A percentile compares a stretch with the other conserved stretches of the same genome.
Evolutionary conservation across 2,888 invertebrate genomes (phyloP).

Genomic region (Athetis lepigone): DNA sequence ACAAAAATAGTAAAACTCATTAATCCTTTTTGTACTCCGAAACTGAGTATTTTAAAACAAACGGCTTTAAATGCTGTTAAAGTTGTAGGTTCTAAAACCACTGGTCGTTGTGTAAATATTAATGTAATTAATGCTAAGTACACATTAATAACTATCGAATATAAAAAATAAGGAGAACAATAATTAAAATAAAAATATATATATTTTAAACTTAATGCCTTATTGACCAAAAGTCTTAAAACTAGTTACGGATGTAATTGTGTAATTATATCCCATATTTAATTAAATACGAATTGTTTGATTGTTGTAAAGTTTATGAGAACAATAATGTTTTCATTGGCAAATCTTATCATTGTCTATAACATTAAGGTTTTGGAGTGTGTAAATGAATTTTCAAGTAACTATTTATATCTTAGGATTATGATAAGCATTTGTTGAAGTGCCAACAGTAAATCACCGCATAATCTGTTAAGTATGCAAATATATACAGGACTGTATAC

Average conservation of each 20-base stretch:
- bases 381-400: slow-evolving; percentile 72
- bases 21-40: slow-evolving; percentile 81
- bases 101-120: slow-evolving; percentile 82
- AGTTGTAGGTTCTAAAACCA: slow-evolving; percentile 63
- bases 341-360: slow-evolving; percentile 85
- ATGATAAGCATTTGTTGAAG: slow-evolving; percentile 66
- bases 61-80: slow-evolving; percentile 57
- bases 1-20: slow-evolving; percentile 68
- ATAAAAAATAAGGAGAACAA: slow-evolving; percentile 88
- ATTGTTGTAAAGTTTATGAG: slow-evolving; percentile 88
- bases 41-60: slow-evolving; percentile 67
- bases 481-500: slow-evolving; percentile 37
- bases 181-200: slow-evolving; percentile 89
- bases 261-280: slow-evolving; percentile 83
- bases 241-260: slow-evolving; percentile 88
- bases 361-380: slow-evolving; percentile 72
- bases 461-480: slow-evolving; percentile 48
- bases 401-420: slow-evolving; percentile 73
- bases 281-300: slow-evolving; percentile 84
- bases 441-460: slow-evolving; percentile 66
- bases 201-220: slow-evolving; percentile 91
- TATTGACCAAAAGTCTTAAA: slow-evolving; percentile 91
- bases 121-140: slow-evolving; percentile 83
- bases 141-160: slow-evolving; percentile 81
- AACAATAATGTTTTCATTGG: slow-evolving; percentile 80